Conservation (phyloP, 2,113 vertebrate genomes). For the Regulus satrapa region DNA sequence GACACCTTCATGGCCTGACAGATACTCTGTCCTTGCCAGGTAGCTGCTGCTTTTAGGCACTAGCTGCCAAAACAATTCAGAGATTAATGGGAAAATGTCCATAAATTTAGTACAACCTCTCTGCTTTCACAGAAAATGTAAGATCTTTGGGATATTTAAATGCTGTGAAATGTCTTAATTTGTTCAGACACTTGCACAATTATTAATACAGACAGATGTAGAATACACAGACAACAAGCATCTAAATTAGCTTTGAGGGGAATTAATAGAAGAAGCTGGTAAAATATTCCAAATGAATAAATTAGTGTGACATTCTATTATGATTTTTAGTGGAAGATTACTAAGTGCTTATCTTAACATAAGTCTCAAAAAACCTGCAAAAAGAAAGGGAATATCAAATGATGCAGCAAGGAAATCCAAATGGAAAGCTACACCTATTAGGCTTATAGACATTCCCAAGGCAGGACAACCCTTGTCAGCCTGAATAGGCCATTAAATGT, state of each 20-base stretch:
- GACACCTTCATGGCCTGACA: conserved; percentile 47
- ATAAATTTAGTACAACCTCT: conserved; percentile 42
- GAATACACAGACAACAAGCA: conserved; percentile 5
- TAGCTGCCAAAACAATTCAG: conserved; percentile 56
- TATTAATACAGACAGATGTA: conserved; percentile 42
- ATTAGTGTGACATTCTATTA: conserved; percentile 33
- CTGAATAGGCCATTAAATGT: neutral
- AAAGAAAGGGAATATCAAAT: neutral
- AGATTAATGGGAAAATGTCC: conserved; percentile 42
- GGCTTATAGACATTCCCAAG: neutral
- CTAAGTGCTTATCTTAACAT: neutral
- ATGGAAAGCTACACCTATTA: neutral
- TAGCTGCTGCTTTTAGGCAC: conserved; percentile 54
- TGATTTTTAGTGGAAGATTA: conserved; percentile 21
- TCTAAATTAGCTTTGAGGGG: conserved; percentile 50
- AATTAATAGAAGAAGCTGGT: conserved; percentile 28
- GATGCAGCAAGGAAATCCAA: neutral
- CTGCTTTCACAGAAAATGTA: neutral
- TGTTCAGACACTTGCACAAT: conserved; percentile 28
- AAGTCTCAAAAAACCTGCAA: neutral
- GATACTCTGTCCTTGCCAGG: conserved; percentile 59
- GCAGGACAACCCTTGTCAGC: conserved; percentile 22
- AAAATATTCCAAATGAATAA: conserved; percentile 32
- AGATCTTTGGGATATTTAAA: conserved; percentile 47
- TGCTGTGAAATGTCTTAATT: conserved; percentile 56